Base-by-base conservation (phyloP, 2,113 vertebrate species). In the Tringa solitaria region DNA sequence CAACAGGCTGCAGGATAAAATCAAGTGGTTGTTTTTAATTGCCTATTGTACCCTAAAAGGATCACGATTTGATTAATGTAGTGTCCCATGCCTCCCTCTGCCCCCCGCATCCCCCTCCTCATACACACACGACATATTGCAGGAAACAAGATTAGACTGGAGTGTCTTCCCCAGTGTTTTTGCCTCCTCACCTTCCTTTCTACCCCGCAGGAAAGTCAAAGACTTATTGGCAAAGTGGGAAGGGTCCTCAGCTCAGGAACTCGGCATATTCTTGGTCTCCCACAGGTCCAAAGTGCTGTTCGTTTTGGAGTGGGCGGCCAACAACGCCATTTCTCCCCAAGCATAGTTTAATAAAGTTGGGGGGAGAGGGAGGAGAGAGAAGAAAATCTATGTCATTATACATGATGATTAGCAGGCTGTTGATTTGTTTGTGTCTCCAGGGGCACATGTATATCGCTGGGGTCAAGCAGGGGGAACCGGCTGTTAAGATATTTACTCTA, bases 1-100 rank as follows among this genome's bases (percentile, higher is more conserved):
- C 87, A 92, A 32, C 78, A 54, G 57, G 26, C 91, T 80, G 78
- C 84, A 46, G 94, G 91, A 91, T 50, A 61, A 91, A 95, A 82
- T 82, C 60, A 12, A 69, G 23, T 88, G 64, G 79, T 76, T 90
- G 91, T 12, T 89, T 95, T 91, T 50, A 76, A 76, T 77, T 4
- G 3, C 57, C 65, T 32, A 1, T 87, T 84, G 81, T 89, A 84
- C 74, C 67, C 59, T 83, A 46, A 91, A 84, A 90, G 57, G 45
- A 87, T 90, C 80, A 23, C 1, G 1, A 30, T 92, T 78, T 84
- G 65, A 78, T 93, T 79, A 60, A 84, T 50, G 84, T 8, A 2
- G 53, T 19, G 45, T 69, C 28, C 28, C 54, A 43, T 8, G 39
- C 54, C 30, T 7, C 4, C 5, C 59, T 41, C 48, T 1, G 0